A percentile compares a stretch with the other conserved stretches of the same genome.
phyloP scores from a whole-genome alignment of 1,140 invertebrate species.

The Sarcophaga bullata region DNA sequence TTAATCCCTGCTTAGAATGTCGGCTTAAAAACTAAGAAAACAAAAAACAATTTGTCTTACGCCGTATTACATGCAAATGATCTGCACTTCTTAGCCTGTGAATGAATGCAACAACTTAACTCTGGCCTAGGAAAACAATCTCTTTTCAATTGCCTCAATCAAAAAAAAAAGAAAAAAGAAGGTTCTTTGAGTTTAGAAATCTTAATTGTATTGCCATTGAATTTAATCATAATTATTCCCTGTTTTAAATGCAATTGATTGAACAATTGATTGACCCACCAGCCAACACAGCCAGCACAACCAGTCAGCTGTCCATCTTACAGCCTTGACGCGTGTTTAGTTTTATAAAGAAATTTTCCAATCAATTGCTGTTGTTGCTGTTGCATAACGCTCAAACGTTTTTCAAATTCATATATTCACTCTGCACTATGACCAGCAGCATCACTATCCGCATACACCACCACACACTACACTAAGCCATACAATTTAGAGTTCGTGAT shows the following conservation, averaged over 20 bases:
- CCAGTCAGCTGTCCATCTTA: background rate
- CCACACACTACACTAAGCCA: too few relatives aligned
- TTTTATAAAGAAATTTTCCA: constrained; percentile 15
- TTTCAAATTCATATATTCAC: background rate
- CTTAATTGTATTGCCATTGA: background rate
- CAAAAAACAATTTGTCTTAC: too few relatives aligned
- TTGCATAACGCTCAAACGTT: background rate
- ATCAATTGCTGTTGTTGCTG: background rate
- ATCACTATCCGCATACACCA: too few relatives aligned
- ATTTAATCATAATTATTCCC: background rate
- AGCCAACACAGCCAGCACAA: too few relatives aligned
- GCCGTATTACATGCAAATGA: too few relatives aligned
- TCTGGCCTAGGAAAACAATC: background rate
- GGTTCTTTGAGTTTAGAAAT: background rate
- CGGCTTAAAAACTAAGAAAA: too few relatives aligned
- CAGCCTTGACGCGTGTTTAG: background rate
- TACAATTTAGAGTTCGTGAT: constrained; percentile 17
- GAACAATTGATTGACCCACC: too few relatives aligned
- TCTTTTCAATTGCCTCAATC: background rate
- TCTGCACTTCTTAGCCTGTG: too few relatives aligned
- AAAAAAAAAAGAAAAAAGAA: too few relatives aligned
- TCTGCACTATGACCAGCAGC: too few relatives aligned
- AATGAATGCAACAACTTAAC: background rate
- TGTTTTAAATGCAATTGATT: too few relatives aligned
- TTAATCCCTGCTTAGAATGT: too few relatives aligned